Evolutionary conservation across 2,888 invertebrate genomes (phyloP).

Genomic region (Galeruca laticollis): DNA sequence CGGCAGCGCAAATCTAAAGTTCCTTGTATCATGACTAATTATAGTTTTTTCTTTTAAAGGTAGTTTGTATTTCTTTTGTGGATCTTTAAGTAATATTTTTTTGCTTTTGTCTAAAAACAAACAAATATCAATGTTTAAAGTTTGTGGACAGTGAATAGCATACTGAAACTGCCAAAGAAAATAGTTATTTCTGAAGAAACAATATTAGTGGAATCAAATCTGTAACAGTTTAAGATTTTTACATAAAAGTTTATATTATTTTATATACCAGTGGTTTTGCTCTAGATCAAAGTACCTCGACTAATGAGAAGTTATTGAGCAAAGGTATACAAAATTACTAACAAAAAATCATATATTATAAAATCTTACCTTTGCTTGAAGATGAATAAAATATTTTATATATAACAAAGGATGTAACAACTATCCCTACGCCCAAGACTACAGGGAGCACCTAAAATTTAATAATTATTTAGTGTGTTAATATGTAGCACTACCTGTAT

Average conservation of each 20-base stretch:
- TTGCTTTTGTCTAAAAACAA: constrained; percentile 61
- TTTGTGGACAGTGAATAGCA: neutral
- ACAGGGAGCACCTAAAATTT: constrained; percentile 70
- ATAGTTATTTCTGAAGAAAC: too few relatives aligned
- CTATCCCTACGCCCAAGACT: constrained; percentile 72
- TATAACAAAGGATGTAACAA: constrained; percentile 73
- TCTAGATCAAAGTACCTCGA: too few relatives aligned
- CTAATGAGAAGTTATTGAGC: too few relatives aligned
- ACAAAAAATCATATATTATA: neutral
- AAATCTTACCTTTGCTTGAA: neutral
- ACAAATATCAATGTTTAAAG: constrained; percentile 5
- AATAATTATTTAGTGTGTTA: constrained; percentile 14
- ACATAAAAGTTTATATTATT: too few relatives aligned
- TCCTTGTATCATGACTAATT: constrained; percentile 93
- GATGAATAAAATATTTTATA: constrained; percentile 70
- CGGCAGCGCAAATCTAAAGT: constrained; percentile 92
- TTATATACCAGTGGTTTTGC: too few relatives aligned
- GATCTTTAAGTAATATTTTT: constrained; percentile 77
- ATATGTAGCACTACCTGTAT: neutral
- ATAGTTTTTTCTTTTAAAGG: constrained; percentile 88
- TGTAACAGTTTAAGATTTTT: too few relatives aligned
- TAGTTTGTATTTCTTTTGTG: constrained; percentile 87
- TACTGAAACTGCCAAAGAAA: too few relatives aligned
- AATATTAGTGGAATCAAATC: too few relatives aligned
- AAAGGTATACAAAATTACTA: neutral